Percentiles rank a stretch among this genome's conserved stretches.
Conservation (phyloP, 2,888 invertebrate species). For the Melanostoma scalare region DNA sequence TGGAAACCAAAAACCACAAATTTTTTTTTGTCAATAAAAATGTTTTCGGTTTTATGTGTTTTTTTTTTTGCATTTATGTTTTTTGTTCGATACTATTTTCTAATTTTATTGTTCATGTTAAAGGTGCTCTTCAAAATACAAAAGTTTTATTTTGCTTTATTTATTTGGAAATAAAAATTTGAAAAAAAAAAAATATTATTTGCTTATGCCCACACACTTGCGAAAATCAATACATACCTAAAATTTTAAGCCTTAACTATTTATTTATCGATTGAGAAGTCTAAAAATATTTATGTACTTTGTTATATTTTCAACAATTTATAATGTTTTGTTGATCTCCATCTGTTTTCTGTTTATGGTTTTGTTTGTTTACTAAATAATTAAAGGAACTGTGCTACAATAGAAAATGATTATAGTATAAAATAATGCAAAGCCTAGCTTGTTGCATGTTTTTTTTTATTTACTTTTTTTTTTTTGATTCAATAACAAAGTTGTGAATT, state of each 20-base stretch:
- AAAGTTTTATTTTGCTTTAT: conserved; percentile 69
- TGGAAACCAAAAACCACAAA: not conserved
- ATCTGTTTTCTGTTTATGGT: conserved; percentile 20
- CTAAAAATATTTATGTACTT: conserved; percentile 66
- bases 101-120: conserved; percentile 76
- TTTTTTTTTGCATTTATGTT: conserved; percentile 65
- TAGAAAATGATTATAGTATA: conserved; percentile 66
- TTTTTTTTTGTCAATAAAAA: conserved; percentile 44
- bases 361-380: conserved; percentile 47
- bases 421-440: conserved; percentile 58
- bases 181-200: conserved; percentile 32
- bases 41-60: conserved; percentile 64
- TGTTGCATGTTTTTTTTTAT: conserved; percentile 30
- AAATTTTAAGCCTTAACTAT: conserved; percentile 62
- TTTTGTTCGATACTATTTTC: conserved; percentile 72
- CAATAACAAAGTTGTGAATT: conserved; percentile 44
- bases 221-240: conserved; percentile 19
- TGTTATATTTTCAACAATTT: conserved; percentile 54
- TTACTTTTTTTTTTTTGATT: conserved; percentile 35
- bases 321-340: conserved; percentile 13
- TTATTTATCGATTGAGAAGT: conserved; percentile 61
- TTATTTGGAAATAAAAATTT: conserved; percentile 47
- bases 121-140: conserved; percentile 76
- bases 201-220: conserved; percentile 21
- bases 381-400: conserved; percentile 67